phyloP scores from a whole-genome alignment of 2,113 vertebrate species.

The Puma concolor region DNA sequence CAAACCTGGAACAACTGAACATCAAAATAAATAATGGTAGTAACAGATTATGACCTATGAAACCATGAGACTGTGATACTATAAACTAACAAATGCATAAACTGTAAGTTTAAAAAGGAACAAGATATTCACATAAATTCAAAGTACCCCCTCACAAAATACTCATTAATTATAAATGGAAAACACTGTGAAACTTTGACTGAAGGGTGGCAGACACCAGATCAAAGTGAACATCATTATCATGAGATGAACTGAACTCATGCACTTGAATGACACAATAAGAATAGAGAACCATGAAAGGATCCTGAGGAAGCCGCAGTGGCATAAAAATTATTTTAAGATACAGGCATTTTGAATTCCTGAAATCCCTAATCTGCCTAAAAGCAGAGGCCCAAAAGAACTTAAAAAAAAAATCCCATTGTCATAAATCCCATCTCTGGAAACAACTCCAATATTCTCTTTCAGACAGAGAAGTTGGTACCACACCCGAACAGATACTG shows the following conservation, averaged over 20 bases:
- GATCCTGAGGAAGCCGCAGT: background rate
- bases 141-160: background rate
- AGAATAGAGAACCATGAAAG: background rate
- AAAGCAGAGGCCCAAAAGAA: background rate
- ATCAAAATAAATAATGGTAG: background rate
- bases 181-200: background rate
- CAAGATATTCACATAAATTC: background rate
- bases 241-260: background rate
- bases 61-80: background rate
- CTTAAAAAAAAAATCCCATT: background rate
- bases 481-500: background rate
- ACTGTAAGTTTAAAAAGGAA: background rate
- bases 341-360: background rate
- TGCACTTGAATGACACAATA: background rate
- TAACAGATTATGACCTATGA: background rate
- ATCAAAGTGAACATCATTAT: background rate
- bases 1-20: background rate
- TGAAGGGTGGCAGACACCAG: background rate
- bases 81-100: background rate
- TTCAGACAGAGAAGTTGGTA: background rate
- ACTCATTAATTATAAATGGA: slow-evolving; percentile 14
- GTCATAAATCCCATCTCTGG: slow-evolving; percentile 11
- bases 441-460: background rate
- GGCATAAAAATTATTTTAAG: background rate
- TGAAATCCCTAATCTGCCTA: background rate